These are phyloP conservation scores for Pycnomerus fuliginosus DNA, from an alignment of 2,888 invertebrate species.

Conservation along the genomic window DNA sequence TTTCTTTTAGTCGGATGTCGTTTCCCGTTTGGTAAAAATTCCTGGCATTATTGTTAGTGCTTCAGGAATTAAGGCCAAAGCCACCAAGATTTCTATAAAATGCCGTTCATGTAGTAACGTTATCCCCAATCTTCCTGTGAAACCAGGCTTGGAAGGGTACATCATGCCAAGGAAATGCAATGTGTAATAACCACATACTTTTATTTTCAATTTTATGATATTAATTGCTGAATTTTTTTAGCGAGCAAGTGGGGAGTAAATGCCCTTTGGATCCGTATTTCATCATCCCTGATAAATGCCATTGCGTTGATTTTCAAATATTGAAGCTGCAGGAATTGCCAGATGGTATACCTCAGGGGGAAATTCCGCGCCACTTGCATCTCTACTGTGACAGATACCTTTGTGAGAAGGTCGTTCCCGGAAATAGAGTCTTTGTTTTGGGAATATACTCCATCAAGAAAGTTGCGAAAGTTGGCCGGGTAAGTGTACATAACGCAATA, in stretches of 20 bases:
- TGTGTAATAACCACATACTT: no score
- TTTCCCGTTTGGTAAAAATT: conserved; percentile 90
- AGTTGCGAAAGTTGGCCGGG: conserved; percentile 63
- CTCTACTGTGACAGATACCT: conserved; percentile 92
- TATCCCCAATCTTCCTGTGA: conserved; percentile 85
- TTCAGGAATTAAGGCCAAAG: conserved; percentile 92
- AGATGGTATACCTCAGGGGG: conserved; percentile 93
- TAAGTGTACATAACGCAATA: conserved; percentile 41
- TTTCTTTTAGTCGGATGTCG: conserved; percentile 78
- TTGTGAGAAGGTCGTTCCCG: conserved; percentile 94
- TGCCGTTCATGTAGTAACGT: conserved; percentile 91
- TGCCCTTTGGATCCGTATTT: conserved; percentile 98
- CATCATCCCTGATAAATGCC: conserved; percentile 96
- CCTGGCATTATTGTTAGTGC: conserved; percentile 95
- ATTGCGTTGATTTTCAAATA: conserved; percentile 96
- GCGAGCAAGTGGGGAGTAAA: conserved; percentile 89
- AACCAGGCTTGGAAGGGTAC: conserved; percentile 95
- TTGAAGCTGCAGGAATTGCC: conserved; percentile 96
- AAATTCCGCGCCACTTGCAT: conserved; percentile 95
- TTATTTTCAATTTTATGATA: not conserved
- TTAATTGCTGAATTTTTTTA: conserved; percentile 50
- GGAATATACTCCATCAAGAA: conserved; percentile 98
- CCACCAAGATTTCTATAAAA: conserved; percentile 92
- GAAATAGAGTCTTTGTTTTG: conserved; percentile 88
- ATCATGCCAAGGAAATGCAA: conserved; percentile 92